Evolutionary conservation across 1,140 invertebrate species (phyloP).

Genomic region (Vanessa tameamea): DNA sequence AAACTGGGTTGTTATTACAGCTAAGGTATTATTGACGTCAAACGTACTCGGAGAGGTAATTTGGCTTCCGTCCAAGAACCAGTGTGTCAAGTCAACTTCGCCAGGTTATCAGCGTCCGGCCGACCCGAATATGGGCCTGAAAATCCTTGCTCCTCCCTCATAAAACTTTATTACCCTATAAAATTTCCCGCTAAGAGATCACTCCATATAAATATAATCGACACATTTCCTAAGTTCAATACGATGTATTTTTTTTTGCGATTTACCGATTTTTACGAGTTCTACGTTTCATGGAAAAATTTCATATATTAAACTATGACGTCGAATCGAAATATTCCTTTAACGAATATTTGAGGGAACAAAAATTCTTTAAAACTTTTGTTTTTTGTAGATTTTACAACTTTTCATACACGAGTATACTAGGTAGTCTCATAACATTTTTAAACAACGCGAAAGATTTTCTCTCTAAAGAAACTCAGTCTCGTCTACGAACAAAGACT

Average conservation of each 20-base stretch:
- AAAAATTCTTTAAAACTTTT: background rate
- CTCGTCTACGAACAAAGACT: background rate
- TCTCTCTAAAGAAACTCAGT: background rate
- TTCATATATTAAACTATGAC: background rate
- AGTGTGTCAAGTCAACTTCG: constrained; percentile 53
- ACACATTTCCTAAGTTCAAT: constrained; percentile 43
- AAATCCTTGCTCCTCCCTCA: constrained; percentile 60
- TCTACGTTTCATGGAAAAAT: background rate
- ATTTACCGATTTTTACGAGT: constrained; percentile 15
- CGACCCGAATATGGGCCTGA: constrained; percentile 60
- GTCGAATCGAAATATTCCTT: no score
- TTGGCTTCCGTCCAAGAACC: constrained; percentile 56
- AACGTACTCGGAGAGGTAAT: constrained; percentile 25
- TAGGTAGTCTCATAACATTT: background rate
- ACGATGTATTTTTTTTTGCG: constrained; percentile 18
- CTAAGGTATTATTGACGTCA: constrained; percentile 20
- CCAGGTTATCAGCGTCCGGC: constrained; percentile 66
- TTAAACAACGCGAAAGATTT: background rate
- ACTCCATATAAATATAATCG: constrained; percentile 57
- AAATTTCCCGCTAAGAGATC: constrained; percentile 57
- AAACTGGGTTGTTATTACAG: constrained; percentile 2
- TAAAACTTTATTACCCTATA: constrained; percentile 70
- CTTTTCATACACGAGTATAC: background rate
- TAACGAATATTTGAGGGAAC: no score
- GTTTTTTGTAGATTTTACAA: background rate